phyloP scores from a whole-genome alignment of 2,113 vertebrate genomes.

The Phoenicopterus ruber region DNA sequence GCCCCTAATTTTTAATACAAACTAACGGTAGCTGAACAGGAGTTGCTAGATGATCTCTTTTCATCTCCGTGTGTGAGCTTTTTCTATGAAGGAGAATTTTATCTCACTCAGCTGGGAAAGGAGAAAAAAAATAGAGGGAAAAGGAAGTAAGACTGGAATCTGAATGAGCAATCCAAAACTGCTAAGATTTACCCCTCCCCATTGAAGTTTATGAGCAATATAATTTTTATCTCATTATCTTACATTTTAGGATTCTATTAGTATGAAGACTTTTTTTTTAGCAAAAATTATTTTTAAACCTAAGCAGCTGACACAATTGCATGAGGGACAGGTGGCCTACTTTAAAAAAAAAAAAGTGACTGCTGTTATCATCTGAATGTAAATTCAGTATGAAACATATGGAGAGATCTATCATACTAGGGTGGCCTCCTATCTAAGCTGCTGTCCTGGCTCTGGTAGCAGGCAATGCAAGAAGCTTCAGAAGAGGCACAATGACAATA shows the following conservation, averaged over 20 bases:
- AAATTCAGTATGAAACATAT: neutral
- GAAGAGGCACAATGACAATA: neutral
- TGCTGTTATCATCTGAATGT: neutral
- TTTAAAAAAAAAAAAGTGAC: neutral
- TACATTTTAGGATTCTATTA: conserved; percentile 3
- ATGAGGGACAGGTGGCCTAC: conserved; percentile 35
- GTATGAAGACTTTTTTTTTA: neutral
- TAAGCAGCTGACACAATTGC: conserved; percentile 31
- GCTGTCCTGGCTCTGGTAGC: neutral
- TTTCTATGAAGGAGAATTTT: neutral
- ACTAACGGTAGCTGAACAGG: neutral
- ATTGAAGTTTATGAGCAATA: neutral
- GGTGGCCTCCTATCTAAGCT: neutral
- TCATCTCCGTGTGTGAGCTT: neutral
- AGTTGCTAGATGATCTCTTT: neutral
- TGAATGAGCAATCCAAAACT: neutral
- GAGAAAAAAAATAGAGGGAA: neutral
- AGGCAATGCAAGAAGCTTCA: neutral
- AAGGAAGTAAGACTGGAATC: neutral
- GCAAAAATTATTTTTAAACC: conserved; percentile 46
- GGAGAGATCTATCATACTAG: neutral
- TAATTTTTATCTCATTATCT: neutral
- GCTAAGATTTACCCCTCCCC: neutral
- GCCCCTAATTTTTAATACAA: neutral
- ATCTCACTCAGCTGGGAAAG: neutral